Base-by-base conservation (phyloP, 2,888 invertebrate species). In the Fabriciana adippe region DNA sequence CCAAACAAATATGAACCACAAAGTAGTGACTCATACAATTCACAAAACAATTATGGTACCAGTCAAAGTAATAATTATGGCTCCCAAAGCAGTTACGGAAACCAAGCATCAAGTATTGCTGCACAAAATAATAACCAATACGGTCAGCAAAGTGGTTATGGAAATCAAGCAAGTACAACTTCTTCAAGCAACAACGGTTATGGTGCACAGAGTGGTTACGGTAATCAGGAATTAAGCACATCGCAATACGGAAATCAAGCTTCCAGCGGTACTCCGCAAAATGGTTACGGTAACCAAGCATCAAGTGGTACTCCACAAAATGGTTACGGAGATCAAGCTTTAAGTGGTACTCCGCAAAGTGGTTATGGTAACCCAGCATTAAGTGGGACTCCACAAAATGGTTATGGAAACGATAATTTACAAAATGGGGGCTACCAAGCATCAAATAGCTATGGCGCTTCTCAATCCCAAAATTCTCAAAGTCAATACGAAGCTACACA, bases 331-430 rank as follows among this genome's bases (percentile, higher is more conserved):
- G 11, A 35, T 11, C 35, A 35, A 35, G 11, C 35, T 11, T 35
- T 35, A 35, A 35, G 35, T 35, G 35, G 35, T 2, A 11, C 35
- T 26, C 54, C 57, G 11, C 64, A 56, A 61, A 64, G 45, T 48
- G 48, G 50, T 13, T 66, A 69, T 45, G 66, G 62, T 6, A 55
- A 47, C 16, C 63, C 54, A 53, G 51, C 16, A 35, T 35, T 8
- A 41, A 59, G 26, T 48, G 16, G 1, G 15, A 61, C 8, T 18
- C 35, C 51, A 16, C 59, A 60, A 55, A 60, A 35, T 48, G 59
- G 60, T n/a, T 68, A 72, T 55, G 71, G 68, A 15, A 72, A 75
- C 65, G 35, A 11, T 41, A 8, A 41, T 41, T 41, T 41, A 11
- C 35, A 41, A 41, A 8, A 8, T 41, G 35, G 8, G 35, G 35